Conservation (phyloP, 92 coral and sea anemone species). For the Phenganax stokvisi region DNA sequence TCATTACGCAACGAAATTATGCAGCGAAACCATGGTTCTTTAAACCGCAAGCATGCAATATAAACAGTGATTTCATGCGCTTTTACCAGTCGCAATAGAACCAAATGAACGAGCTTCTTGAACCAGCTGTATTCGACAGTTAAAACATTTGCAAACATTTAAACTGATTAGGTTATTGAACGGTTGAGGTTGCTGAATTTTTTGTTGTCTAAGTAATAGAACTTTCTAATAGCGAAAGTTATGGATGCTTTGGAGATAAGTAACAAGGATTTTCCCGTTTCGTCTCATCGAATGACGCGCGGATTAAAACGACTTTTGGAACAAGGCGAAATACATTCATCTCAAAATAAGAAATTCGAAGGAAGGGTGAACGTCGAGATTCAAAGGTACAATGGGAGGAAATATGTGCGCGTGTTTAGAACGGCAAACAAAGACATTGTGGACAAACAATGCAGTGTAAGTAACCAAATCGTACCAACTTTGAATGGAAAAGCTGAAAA, state of each 20-base stretch:
- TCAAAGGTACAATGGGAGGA: background rate
- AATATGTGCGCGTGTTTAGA: background rate
- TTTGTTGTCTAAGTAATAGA: too few species aligned
- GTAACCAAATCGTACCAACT: background rate
- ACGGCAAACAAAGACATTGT: background rate
- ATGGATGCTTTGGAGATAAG: background rate
- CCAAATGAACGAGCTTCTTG: background rate
- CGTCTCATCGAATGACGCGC: conserved; percentile 37
- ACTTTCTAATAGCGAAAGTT: too few species aligned
- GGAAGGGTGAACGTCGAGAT: background rate
- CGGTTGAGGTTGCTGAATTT: too few species aligned
- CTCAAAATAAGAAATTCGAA: background rate
- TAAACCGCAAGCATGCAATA: background rate
- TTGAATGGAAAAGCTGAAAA: background rate
- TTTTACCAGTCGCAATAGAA: background rate
- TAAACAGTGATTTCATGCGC: background rate
- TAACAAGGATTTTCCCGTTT: conserved; percentile 19
- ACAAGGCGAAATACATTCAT: background rate
- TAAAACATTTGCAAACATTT: background rate
- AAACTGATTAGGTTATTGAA: background rate
- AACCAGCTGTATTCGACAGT: background rate
- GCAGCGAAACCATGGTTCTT: background rate
- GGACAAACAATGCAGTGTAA: background rate
- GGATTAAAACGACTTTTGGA: conserved; percentile 36
- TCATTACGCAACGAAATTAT: too few species aligned